Percentiles rank a stretch among this genome's conserved stretches.
Evolutionary conservation across 2,113 vertebrate genomes (phyloP).

Genomic region (Danio rerio): DNA sequence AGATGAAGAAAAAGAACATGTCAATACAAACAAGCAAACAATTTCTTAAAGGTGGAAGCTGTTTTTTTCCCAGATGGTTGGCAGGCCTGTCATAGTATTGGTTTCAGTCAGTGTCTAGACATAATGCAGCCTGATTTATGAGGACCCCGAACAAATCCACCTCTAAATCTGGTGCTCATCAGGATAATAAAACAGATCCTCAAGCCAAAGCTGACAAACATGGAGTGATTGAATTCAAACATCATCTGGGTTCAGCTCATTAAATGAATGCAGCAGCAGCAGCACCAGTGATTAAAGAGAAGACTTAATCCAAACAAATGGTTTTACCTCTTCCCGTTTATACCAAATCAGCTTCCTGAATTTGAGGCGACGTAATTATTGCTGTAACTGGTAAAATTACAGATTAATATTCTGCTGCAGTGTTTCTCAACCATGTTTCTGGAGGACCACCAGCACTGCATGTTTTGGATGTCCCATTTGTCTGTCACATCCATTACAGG

Average conservation of each 20-base stretch:
- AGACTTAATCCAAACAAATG: neutral
- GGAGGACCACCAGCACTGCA: no score
- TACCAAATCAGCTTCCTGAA: conserved; percentile 22
- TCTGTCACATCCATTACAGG: no score
- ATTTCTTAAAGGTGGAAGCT: neutral
- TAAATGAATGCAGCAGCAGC: conserved; percentile 27
- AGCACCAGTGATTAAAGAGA: neutral
- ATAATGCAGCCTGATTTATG: neutral
- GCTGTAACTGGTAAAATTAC: neutral
- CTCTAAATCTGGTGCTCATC: conserved; percentile 17
- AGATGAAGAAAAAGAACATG: neutral
- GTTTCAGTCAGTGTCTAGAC: conserved; percentile 4
- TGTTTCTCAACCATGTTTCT: no score
- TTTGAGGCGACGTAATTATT: neutral
- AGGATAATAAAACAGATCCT: neutral
- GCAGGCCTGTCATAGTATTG: neutral
- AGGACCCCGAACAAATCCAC: neutral
- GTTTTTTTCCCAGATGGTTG: conserved; percentile 19
- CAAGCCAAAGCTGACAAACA: neutral
- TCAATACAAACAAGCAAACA: conserved; percentile 12
- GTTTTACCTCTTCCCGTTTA: neutral
- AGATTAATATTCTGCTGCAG: neutral
- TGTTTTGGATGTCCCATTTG: no score
- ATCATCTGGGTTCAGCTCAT: conserved; percentile 13
- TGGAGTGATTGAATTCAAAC: neutral